Evolutionary conservation across 2,797 vertebrate genomes (phyloP), one percentile per base, ranked within the genome.

Genomic region (Choloepus didactylus): DNA sequence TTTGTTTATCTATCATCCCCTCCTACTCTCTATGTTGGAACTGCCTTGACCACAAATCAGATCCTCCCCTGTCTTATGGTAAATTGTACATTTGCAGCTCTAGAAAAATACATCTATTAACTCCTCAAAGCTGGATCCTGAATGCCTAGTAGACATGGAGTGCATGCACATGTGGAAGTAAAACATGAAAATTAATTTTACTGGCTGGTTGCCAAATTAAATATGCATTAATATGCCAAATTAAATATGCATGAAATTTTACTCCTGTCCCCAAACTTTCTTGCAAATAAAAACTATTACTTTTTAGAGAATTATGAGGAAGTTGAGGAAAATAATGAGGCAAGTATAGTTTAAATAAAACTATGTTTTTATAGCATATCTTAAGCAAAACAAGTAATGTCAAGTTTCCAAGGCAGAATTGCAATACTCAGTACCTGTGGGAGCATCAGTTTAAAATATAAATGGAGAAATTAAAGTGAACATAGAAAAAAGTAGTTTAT

Each of bases 221-320:
- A 67, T 46, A 29, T 31, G 4, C 11, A 56, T n/a, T 89, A 44
- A 29, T 54, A 21, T 44, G 35, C 35, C 35, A 77, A 2, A 10
- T 54, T 73, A 69, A 4, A 81, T 35, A 35, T 35, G 35, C 35
- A 73, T 29, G 25, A 51, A 66, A 67, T 80, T 83, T 94, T 41
- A 54, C 29, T 84, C 16, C 90, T 56, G 6, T 46, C 75, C 23
- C 51, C 67, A 23, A 70, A 89, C 2, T 56, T 49, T 73, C 51
- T 67, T 38, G 12, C 46, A 82, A 85, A 87, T 7, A 54, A 49
- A 87, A 77, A 51, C 83, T 3, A 62, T 3, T 54, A 64, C 8
- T 72, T 88, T 70, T 44, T 35, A 60, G n/a, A 95, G 27, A 94
- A 66, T 38, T 73, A 95, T 62, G 12, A 91, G 75, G 16, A 93